Evolutionary conservation across 2,888 invertebrate genomes (phyloP), one percentile per base, ranked within the genome.

Genomic region (Oithona nana): DNA sequence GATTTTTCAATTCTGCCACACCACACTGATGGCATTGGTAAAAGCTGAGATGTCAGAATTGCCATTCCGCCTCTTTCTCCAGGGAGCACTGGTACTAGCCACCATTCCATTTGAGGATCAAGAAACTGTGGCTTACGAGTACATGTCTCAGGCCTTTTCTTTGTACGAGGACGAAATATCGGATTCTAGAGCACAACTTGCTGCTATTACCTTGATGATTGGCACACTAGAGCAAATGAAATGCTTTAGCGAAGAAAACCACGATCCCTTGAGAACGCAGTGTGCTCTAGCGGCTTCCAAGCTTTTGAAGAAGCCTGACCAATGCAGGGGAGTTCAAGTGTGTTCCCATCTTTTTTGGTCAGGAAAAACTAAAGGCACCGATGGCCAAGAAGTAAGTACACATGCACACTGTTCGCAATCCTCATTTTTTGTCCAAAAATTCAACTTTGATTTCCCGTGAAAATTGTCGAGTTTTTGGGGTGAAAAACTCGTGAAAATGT

Each of bases 311-410:
- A 98, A 98, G 70, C 94, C 95, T 0, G 98, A 99, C 76, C 98
- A 99, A 73, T 94, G 94, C 69, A 79, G 95, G 49, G 95, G 90
- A 0, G 28, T 59, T 24, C 59, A 59, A 13, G 59, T 87, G 0
- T 93, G 93, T 72, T 88, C 97, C 0, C 92, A 95, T 73, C 80
- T 99, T 65, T 98, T 95, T 77, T 98, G 98, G 98, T 90, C 90
- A 66, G 89, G 88, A 20, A 82, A 85, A 69, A 78, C 77, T 58
- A 70, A 75, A 24, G 75, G 72, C 30, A 74, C 74, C 3, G 71
- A 69, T 20, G 77, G 76, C 54, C 71, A 76, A 68, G 77, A 76
- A 69, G 77, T 76, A 68, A 64, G 65, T 62, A 28, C 0, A 11
- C 26, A 2, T 30, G 4, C 39, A n/a, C n/a, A n/a, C n/a, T n/a